Percentiles rank a stretch among this genome's conserved stretches.
These are phyloP conservation scores for Neuroterus valhalla DNA, from an alignment of 1,140 invertebrate genomes.

Conservation along the genomic window DNA sequence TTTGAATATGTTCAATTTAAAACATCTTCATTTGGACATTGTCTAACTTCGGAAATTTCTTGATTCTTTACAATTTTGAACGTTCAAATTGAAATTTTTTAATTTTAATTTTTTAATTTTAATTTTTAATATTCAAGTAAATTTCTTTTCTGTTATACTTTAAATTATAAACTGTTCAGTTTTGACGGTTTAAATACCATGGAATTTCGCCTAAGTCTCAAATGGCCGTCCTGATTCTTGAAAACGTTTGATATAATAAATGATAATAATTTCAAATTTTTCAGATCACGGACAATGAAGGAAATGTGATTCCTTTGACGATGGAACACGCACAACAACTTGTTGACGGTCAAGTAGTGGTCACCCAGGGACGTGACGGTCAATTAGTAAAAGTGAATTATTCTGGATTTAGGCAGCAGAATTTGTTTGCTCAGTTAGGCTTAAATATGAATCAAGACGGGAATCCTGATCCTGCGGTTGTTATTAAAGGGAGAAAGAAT, in stretches of 20 bases:
- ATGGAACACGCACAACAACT: constrained; percentile 79
- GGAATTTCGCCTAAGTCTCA: background rate
- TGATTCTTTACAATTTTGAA: background rate
- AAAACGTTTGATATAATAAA: too few relatives aligned
- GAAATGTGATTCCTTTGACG: constrained; percentile 81
- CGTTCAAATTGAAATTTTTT: constrained; percentile 20
- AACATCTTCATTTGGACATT: too few relatives aligned
- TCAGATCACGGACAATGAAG: constrained; percentile 80
- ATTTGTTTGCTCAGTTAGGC: constrained; percentile 53
- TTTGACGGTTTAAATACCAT: too few relatives aligned
- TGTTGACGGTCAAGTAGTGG: constrained; percentile 73
- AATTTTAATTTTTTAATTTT: constrained; percentile 35
- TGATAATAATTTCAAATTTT: constrained; percentile 34
- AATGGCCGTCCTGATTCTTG: too few relatives aligned
- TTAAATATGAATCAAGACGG: constrained; percentile 51
- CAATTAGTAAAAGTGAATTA: constrained; percentile 68
- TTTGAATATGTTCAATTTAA: too few relatives aligned
- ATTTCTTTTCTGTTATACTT: too few relatives aligned
- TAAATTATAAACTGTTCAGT: too few relatives aligned
- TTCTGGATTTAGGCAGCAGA: constrained; percentile 51
- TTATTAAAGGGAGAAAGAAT: background rate
- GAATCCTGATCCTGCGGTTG: background rate
- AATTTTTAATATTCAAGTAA: too few relatives aligned
- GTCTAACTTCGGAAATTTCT: too few relatives aligned
- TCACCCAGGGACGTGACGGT: constrained; percentile 69